Conservation (phyloP, 2,888 invertebrate species). For the Rhimphoctona megacephalus region DNA sequence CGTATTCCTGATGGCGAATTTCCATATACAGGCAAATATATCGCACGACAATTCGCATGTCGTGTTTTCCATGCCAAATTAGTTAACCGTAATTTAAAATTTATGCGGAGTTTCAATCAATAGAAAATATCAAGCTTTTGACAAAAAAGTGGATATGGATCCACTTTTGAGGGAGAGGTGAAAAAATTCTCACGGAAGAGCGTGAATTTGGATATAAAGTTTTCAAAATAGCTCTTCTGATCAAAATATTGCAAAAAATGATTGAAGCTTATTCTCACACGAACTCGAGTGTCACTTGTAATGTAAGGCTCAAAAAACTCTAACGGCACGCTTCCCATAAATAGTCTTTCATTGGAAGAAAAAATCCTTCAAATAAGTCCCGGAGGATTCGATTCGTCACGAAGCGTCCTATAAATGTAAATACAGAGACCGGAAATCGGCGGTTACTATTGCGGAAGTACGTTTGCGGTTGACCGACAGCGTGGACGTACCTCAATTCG, state of each 20-base stretch:
- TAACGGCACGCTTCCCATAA: neutral
- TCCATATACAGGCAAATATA: constrained; percentile 37
- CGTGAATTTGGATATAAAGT: neutral
- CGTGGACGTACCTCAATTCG: constrained; percentile 77
- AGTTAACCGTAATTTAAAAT: constrained; percentile 8
- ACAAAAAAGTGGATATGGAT: neutral
- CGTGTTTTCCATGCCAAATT: constrained; percentile 34
- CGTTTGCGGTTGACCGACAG: constrained; percentile 47
- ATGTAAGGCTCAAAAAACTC: neutral
- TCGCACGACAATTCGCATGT: neutral
- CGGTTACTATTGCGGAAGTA: constrained; percentile 28
- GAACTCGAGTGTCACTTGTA: neutral
- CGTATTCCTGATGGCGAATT: constrained; percentile 37
- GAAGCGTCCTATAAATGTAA: constrained; percentile 10
- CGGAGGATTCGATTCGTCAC: neutral
- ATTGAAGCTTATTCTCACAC: neutral
- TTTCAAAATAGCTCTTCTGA: neutral
- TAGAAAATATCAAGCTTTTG: neutral
- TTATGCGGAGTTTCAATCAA: neutral
- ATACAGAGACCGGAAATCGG: constrained; percentile 23
- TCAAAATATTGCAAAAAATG: neutral
- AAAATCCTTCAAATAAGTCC: neutral
- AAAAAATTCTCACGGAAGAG: neutral
- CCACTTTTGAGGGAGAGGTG: neutral
- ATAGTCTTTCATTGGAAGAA: neutral